Base-by-base conservation (phyloP, 53 echinoderm and acorn worm species). In the Actinopyga echinites region DNA sequence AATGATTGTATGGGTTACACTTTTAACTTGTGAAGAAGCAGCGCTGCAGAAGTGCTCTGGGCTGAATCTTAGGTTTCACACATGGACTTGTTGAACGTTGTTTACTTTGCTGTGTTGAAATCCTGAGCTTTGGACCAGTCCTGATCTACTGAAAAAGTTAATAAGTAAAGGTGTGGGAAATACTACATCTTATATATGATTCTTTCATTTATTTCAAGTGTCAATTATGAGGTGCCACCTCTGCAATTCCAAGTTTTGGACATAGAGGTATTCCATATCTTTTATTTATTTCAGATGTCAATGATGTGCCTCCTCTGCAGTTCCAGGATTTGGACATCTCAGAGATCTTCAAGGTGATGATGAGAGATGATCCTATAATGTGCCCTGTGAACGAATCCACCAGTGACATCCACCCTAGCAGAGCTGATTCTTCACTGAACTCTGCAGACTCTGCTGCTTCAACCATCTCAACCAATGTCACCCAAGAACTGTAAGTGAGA, bases 401-500 rank as follows among this genome's bases (percentile, higher is more conserved):
- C 35, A 66, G 67, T 66, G 67, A 66, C 67, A 23, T 33, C 67
- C 37, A 36, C 17, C 67, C 37, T 36, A 23, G 8, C 67, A 22
- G 35, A 64, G 64, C 64, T 64, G 64, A 64, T 64, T 34, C 67
- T 66, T 66, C 67, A 66, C 29, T 29, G 29, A 66, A 66, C 19
- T 36, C 36, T 66, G 67, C 67, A 66, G 67, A 66, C 67, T 64
- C 28, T 66, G 67, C 35, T 66, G 67, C 67, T 66, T 22, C 66
- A 32, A 66, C 66, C 66, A 66, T 66, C 35, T 66, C 66, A 66
- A 66, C 66, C 66, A 28, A 22, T 66, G 66, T 66, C 66, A 66
- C 66, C 8, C 66, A 66, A 66, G 66, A 66, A 66, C 66, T 66
- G 66, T 66, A 66, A 66, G 66, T 66, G 66, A 66, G 28, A 66